A percentile compares a stretch with the other conserved stretches of the same genome.
Conservation (phyloP, 2,888 invertebrate genomes). For the Microplitis manilae region DNA sequence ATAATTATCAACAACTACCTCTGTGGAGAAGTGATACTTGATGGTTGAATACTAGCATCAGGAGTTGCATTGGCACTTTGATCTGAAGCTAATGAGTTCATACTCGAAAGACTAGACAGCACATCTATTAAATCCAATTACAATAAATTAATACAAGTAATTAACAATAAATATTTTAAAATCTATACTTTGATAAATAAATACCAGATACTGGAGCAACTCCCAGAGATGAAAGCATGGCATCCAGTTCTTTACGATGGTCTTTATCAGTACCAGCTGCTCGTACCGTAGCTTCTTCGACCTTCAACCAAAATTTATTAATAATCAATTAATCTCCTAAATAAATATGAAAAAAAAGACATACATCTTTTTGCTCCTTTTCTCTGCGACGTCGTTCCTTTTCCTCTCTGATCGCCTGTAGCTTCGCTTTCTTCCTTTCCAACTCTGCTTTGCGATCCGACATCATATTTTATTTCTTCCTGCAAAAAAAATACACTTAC, state of each 20-base stretch:
- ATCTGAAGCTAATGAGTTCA: conserved; percentile 86
- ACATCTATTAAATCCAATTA: conserved; percentile 75
- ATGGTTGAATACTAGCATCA: conserved; percentile 84
- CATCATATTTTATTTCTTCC: conserved; percentile 73
- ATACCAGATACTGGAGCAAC: conserved; percentile 86
- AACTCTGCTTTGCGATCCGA: conserved; percentile 93
- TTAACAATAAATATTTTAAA: neutral
- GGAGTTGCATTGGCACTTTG: conserved; percentile 85
- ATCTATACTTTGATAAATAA: neutral
- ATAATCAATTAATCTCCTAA: neutral
- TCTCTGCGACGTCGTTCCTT: conserved; percentile 88
- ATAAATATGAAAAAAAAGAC: conserved; percentile 57
- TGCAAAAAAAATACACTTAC: neutral
- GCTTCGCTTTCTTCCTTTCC: conserved; percentile 92
- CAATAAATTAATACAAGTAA: neutral
- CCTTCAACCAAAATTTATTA: conserved; percentile 57
- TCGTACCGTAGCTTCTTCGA: conserved; percentile 72
- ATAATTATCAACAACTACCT: conserved; percentile 55
- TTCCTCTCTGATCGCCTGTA: conserved; percentile 90
- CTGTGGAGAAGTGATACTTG: conserved; percentile 74
- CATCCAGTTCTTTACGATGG: conserved; percentile 82
- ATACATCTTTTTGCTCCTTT: conserved; percentile 90
- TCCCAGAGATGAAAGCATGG: conserved; percentile 88
- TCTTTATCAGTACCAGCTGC: conserved; percentile 72
- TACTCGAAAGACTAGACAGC: conserved; percentile 85